These are phyloP conservation scores for Metopolophium dirhodum DNA, from an alignment of 1,140 invertebrate species.

Conservation along the genomic window DNA sequence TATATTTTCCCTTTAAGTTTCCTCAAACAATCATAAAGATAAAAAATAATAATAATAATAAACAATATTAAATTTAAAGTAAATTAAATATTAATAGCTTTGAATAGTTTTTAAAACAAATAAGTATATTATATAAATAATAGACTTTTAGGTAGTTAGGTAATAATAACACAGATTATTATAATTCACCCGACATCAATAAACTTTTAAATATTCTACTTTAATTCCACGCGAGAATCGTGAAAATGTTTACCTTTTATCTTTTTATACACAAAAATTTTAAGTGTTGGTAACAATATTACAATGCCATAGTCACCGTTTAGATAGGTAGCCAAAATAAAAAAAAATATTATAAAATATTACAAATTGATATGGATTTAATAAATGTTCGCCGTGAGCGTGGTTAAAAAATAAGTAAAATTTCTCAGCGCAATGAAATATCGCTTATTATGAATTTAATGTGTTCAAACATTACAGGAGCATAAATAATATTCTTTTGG, in stretches of 20 bases:
- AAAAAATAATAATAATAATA: too few relatives aligned
- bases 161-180: not conserved
- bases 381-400: not conserved
- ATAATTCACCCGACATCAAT: not conserved
- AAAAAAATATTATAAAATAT: not conserved
- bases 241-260: not conserved
- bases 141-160: not conserved
- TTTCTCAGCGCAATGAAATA: not conserved
- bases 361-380: not conserved
- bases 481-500: slow-evolving; percentile 21
- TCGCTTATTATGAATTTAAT: slow-evolving; percentile 31
- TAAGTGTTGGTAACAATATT: not conserved
- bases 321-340: too few relatives aligned
- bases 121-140: not conserved
- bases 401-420: not conserved
- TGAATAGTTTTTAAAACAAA: not conserved
- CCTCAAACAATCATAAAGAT: too few relatives aligned
- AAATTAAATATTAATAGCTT: not conserved
- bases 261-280: not conserved
- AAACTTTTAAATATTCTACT: not conserved
- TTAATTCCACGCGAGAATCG: not conserved
- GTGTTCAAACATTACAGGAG: slow-evolving; percentile 1
- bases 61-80: not conserved
- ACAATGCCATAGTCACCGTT: not conserved
- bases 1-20: too few relatives aligned